Evolutionary conservation across 30 jellyfish, hydroid and myxozoan genomes (phyloP).

Genomic region (Aurelia sp.): DNA sequence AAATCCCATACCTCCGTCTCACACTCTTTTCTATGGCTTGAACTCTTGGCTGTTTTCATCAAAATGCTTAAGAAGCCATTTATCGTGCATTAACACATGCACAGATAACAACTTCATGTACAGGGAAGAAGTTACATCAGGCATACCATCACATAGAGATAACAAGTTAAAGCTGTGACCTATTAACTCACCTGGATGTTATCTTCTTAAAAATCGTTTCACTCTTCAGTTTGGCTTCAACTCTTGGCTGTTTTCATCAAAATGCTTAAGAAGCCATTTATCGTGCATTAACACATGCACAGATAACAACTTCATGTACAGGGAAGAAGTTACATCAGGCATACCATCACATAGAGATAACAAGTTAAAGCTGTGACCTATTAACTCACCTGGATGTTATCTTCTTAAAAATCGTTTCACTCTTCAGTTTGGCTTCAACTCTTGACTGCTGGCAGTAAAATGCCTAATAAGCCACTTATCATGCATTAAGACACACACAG

Average conservation of each 20-base stretch:
- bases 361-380: no score
- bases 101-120: no score
- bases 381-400: not conserved
- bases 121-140: no score
- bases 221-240: not conserved
- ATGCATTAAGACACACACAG: constrained; percentile 58
- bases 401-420: not conserved
- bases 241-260: constrained; percentile 19
- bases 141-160: no score
- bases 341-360: no score
- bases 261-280: constrained; percentile 20
- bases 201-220: not conserved
- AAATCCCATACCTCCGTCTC: no score
- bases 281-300: constrained; percentile 57
- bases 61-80: constrained; percentile 19
- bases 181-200: not conserved
- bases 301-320: no score
- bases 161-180: no score
- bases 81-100: constrained; percentile 51
- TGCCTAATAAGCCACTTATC: constrained; percentile 11
- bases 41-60: constrained; percentile 7
- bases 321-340: no score
- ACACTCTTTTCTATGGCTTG: not conserved
- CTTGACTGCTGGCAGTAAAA: constrained; percentile 30
- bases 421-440: not conserved